Evolutionary conservation across 2,888 invertebrate genomes (phyloP).

Genomic region (Temnothorax rugatulus): DNA sequence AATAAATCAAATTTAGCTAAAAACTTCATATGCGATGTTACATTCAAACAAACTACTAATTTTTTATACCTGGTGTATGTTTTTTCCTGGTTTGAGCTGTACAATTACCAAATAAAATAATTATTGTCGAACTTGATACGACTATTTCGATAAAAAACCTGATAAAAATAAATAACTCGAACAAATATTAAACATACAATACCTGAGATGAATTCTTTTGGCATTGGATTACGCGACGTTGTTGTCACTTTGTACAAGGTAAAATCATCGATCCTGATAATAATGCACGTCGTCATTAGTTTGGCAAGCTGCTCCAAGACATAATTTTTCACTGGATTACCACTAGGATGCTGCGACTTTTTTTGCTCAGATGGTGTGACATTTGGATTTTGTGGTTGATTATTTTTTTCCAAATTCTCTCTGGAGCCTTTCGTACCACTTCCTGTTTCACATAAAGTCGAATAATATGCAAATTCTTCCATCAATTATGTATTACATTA

Average conservation of each 20-base stretch:
- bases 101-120: slow-evolving; percentile 79
- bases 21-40: slow-evolving; percentile 57
- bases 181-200: slow-evolving; percentile 69
- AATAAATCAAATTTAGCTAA: slow-evolving; percentile 45
- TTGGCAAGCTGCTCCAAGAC: slow-evolving; percentile 93
- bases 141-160: slow-evolving; percentile 50
- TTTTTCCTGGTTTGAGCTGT: slow-evolving; percentile 86
- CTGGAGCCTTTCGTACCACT: slow-evolving; percentile 71
- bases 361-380: slow-evolving; percentile 78
- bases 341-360: slow-evolving; percentile 81
- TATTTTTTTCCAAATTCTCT: slow-evolving; percentile 79
- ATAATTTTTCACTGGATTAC: slow-evolving; percentile 89
- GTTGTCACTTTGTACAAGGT: slow-evolving; percentile 95
- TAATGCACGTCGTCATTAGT: slow-evolving; percentile 96
- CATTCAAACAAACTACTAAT: slow-evolving; percentile 76
- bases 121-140: slow-evolving; percentile 63
- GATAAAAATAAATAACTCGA: slow-evolving; percentile 47
- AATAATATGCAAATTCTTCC: slow-evolving; percentile 35
- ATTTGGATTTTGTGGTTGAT: slow-evolving; percentile 77
- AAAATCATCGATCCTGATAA: slow-evolving; percentile 96
- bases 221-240: slow-evolving; percentile 90
- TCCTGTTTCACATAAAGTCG: slow-evolving; percentile 58
- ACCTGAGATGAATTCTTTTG: slow-evolving; percentile 94
- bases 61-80: slow-evolving; percentile 83
- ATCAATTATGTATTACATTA: not conserved